Evolutionary conservation across 2,113 vertebrate genomes (phyloP).

Genomic region (Callocephalon fimbriatum): DNA sequence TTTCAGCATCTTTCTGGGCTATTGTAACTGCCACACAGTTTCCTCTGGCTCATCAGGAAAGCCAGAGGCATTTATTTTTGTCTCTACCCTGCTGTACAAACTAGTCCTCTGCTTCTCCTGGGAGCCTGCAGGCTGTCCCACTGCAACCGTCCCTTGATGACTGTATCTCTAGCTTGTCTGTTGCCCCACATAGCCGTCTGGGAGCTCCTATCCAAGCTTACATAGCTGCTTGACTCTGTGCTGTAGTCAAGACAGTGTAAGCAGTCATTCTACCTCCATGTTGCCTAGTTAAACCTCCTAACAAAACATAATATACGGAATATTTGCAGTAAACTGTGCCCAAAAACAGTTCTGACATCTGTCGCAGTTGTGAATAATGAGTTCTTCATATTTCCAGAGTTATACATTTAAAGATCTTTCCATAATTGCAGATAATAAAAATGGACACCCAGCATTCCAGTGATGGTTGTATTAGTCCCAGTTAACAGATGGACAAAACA

Average conservation of each 20-base stretch:
- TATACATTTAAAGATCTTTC: not conserved
- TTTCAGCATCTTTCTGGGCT: not conserved
- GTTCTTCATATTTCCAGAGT: not conserved
- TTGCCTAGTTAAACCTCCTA: not conserved
- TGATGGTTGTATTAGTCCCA: not conserved
- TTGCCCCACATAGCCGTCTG: fast-evolving
- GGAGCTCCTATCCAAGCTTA: not conserved
- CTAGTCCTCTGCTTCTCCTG: not conserved
- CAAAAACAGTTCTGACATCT: not conserved
- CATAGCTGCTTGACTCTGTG: not conserved
- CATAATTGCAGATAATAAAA: not conserved
- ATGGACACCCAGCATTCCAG: not conserved
- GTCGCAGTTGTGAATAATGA: not conserved
- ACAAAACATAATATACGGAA: not conserved
- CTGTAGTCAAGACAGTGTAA: not conserved
- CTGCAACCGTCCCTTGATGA: not conserved
- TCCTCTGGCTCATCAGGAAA: not conserved
- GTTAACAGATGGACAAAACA: not conserved
- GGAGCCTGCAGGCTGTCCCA: fast-evolving
- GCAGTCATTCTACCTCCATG: not conserved
- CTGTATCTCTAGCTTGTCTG: not conserved
- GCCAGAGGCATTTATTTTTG: not conserved
- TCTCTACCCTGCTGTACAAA: not conserved
- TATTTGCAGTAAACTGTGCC: constrained; percentile 1
- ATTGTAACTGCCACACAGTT: not conserved